Conservation (phyloP, 2,113 vertebrate genomes). For the Hiodon tergisus region DNA sequence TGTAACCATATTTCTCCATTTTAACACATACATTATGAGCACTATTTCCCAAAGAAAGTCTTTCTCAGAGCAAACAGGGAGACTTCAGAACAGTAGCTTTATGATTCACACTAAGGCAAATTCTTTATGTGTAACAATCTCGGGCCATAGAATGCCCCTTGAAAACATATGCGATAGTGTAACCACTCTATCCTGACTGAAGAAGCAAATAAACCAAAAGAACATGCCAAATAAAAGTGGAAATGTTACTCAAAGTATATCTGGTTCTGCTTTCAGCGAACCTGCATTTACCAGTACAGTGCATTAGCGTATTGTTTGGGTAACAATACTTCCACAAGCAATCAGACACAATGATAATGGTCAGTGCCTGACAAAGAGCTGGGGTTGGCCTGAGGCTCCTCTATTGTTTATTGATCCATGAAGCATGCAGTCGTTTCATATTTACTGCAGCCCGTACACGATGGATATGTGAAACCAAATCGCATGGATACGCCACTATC, state of each 20-base stretch:
- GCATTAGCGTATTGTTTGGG: neutral
- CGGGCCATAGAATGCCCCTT: too few species aligned
- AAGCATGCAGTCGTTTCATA: constrained; percentile 40
- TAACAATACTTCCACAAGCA: constrained; percentile 2
- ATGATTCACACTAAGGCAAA: too few species aligned
- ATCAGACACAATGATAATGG: constrained; percentile 33
- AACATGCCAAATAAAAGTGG: neutral
- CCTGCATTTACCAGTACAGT: neutral
- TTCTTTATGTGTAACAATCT: too few species aligned
- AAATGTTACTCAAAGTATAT: neutral
- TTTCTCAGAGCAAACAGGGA: too few species aligned
- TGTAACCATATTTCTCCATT: too few species aligned
- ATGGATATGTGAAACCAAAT: too few species aligned
- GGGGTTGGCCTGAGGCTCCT: constrained; percentile 2
- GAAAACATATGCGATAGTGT: too few species aligned
- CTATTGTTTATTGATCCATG: constrained; percentile 35
- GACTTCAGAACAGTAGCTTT: too few species aligned
- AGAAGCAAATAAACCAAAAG: neutral
- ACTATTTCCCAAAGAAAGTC: too few species aligned
- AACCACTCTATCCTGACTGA: neutral
- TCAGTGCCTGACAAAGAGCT: neutral
- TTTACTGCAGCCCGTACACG: constrained; percentile 22
- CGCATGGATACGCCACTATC: too few species aligned
- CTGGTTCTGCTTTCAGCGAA: neutral
- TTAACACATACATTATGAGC: too few species aligned